Conservation (phyloP, 2,888 invertebrate species). For the Lasioglossum pauxillum region DNA sequence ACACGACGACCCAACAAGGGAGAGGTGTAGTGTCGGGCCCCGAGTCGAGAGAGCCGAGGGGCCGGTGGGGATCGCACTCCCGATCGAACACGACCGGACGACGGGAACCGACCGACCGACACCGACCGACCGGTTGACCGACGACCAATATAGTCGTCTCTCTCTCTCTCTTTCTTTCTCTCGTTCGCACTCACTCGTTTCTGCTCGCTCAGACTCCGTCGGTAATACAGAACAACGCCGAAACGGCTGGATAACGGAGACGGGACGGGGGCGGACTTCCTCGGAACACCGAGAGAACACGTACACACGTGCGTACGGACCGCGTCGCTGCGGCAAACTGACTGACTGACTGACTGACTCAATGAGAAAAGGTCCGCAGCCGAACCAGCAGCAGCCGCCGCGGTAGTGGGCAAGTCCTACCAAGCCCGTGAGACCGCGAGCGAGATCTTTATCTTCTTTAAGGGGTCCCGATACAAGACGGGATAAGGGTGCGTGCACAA, state of each 20-base stretch:
- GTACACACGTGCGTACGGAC: constrained; percentile 67
- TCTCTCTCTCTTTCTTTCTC: background rate
- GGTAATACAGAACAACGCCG: constrained; percentile 43
- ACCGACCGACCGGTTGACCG: constrained; percentile 52
- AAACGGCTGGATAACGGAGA: constrained; percentile 19
- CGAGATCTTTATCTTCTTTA: constrained; percentile 78
- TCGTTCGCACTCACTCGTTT: constrained; percentile 14
- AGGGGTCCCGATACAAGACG: constrained; percentile 62
- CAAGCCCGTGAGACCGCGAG: constrained; percentile 69
- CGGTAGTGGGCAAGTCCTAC: constrained; percentile 44
- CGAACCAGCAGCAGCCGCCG: constrained; percentile 28
- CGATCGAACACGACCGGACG: constrained; percentile 31
- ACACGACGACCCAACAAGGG: constrained; percentile 29
- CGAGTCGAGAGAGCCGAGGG: constrained; percentile 26
- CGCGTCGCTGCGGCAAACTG: constrained; percentile 80
- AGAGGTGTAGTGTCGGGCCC: constrained; percentile 8
- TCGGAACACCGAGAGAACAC: constrained; percentile 7
- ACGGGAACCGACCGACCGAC: constrained; percentile 18
- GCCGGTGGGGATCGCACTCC: constrained; percentile 44
- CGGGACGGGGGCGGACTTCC: background rate
- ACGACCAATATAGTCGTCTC: constrained; percentile 54
- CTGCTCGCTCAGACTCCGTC: constrained; percentile 31
- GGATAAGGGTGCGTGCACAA: constrained; percentile 80
- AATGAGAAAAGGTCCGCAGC: constrained; percentile 79
- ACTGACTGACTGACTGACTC: constrained; percentile 82